A percentile compares a stretch with the other conserved stretches of the same genome.
Evolutionary conservation across 1,140 invertebrate genomes (phyloP).

Genomic region (Cyclargus thomasi): DNA sequence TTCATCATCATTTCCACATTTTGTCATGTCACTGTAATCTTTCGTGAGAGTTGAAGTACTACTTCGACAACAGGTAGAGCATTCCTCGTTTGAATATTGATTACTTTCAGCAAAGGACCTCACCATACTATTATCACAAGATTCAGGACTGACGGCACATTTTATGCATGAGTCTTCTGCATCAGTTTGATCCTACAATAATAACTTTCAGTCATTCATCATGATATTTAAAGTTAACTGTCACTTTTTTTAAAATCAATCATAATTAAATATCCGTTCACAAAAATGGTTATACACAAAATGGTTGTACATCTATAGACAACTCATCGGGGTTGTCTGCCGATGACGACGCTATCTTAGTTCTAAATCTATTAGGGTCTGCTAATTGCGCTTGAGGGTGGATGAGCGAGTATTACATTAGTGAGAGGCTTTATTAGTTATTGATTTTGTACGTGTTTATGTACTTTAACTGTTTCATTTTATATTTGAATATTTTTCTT

Average conservation of each 20-base stretch:
- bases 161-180: constrained; percentile 66
- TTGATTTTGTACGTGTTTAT: background rate
- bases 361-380: background rate
- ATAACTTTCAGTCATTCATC: too few relatives aligned
- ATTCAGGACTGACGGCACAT: constrained; percentile 64
- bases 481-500: constrained; percentile 4
- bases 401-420: background rate
- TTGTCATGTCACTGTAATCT: constrained; percentile 70
- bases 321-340: constrained; percentile 26
- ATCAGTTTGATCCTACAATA: constrained; percentile 57
- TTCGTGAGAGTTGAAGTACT: constrained; percentile 68
- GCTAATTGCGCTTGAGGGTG: background rate
- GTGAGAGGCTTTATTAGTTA: background rate
- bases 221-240: too few relatives aligned
- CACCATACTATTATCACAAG: constrained; percentile 65
- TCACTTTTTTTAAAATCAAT: too few relatives aligned
- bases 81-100: constrained; percentile 69
- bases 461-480: constrained; percentile 13
- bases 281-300: constrained; percentile 22
- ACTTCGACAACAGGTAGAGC: constrained; percentile 66
- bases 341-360: constrained; percentile 2
- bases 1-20: constrained; percentile 65
- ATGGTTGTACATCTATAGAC: constrained; percentile 22
- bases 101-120: constrained; percentile 65
- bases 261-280: background rate